Conservation (phyloP, 2,888 invertebrate genomes). For the Amphipoea lucens region DNA sequence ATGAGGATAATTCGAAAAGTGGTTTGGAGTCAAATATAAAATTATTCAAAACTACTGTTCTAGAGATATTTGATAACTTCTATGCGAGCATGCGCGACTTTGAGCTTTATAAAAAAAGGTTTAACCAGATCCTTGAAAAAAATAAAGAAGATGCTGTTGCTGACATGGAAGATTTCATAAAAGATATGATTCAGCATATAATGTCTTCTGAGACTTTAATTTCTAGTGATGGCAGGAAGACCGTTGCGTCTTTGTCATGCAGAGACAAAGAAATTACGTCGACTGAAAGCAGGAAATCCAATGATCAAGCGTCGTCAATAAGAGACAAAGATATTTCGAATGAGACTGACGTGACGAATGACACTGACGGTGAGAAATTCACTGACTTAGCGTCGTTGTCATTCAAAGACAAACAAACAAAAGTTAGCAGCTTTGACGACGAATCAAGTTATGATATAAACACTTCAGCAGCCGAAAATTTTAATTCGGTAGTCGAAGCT, state of each 20-base stretch:
- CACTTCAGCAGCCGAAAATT: conserved; percentile 28
- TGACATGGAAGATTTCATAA: conserved; percentile 85
- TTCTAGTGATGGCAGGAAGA: conserved; percentile 60
- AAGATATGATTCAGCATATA: conserved; percentile 84
- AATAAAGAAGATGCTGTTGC: conserved; percentile 76
- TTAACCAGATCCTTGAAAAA: conserved; percentile 80
- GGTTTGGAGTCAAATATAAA: conserved; percentile 83
- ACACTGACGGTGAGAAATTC: conserved; percentile 31
- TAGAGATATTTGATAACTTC: conserved; percentile 84
- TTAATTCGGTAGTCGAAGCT: conserved; percentile 70
- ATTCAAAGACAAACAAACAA: conserved; percentile 45
- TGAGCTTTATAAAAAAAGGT: conserved; percentile 81
- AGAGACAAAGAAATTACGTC: conserved; percentile 39
- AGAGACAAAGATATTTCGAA: conserved; percentile 27
- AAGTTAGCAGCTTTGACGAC: conserved; percentile 37
- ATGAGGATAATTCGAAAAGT: conserved; percentile 70
- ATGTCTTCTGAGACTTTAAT: conserved; percentile 75
- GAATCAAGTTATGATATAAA: conserved; percentile 41
- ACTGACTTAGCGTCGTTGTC: conserved; percentile 33
- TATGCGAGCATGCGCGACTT: conserved; percentile 80
- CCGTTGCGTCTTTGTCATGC: conserved; percentile 16
- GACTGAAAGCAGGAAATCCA: conserved; percentile 54
- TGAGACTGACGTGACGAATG: not conserved
- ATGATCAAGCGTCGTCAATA: conserved; percentile 20
- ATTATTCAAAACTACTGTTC: conserved; percentile 82